Evolutionary conservation across 2,888 invertebrate genomes (phyloP).

Genomic region (Drosophila atroscutellata): DNA sequence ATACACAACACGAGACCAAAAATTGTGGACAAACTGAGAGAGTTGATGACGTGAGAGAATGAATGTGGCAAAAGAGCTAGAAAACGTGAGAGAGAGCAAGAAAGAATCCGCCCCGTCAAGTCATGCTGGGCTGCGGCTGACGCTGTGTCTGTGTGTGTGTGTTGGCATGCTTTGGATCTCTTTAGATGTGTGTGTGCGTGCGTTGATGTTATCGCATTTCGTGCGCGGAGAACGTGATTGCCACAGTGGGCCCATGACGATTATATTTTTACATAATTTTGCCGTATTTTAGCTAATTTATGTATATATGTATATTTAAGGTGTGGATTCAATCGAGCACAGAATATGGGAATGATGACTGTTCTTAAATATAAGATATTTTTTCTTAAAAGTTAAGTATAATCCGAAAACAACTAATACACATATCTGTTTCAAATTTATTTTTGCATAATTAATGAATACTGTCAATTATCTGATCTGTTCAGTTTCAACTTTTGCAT

Average conservation of each 20-base stretch:
- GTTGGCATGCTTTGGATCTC: constrained; percentile 40
- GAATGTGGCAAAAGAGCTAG: constrained; percentile 49
- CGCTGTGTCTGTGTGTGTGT: constrained; percentile 14
- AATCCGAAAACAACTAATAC: neutral
- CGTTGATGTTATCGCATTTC: constrained; percentile 72
- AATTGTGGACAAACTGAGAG: constrained; percentile 39
- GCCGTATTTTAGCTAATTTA: neutral
- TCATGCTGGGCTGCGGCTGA: constrained; percentile 54
- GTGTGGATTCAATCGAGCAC: neutral
- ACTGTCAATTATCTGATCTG: neutral
- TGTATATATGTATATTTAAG: neutral
- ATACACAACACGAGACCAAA: constrained; percentile 50
- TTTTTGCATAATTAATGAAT: neutral
- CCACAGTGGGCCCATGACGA: constrained; percentile 52
- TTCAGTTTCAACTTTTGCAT: neutral
- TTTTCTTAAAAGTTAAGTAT: neutral
- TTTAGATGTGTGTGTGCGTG: constrained; percentile 31
- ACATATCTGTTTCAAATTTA: neutral
- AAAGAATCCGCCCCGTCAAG: constrained; percentile 45
- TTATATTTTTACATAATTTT: constrained; percentile 5
- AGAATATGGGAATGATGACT: neutral
- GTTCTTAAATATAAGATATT: neutral
- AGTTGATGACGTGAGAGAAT: constrained; percentile 53
- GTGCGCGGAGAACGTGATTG: constrained; percentile 75
- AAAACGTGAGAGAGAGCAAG: constrained; percentile 44